A percentile compares a stretch with the other conserved stretches of the same genome.
These are phyloP conservation scores for Oostethus manadensis DNA, from an alignment of 2,113 vertebrate genomes.

Conservation along the genomic window DNA sequence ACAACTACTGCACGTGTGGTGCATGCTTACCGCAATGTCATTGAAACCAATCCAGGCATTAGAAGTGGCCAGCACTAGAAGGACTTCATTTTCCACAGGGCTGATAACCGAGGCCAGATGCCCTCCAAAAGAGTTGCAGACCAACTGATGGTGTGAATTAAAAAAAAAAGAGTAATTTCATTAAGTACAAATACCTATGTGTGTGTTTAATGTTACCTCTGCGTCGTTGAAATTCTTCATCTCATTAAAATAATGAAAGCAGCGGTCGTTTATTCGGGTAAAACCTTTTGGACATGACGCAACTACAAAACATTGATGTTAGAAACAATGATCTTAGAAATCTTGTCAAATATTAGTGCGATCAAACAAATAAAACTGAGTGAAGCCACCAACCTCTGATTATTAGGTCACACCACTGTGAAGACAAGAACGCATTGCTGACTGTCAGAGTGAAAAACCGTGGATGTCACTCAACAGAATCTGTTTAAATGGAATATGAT, in stretches of 20 bases:
- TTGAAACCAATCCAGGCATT: slow-evolving; percentile 3
- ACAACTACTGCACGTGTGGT: neutral
- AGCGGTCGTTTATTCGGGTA: neutral
- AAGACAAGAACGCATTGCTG: neutral
- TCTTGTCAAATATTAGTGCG: too few relatives aligned
- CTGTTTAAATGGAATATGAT: too few relatives aligned
- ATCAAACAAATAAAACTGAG: neutral
- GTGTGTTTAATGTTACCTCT: neutral
- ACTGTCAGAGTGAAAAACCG: neutral
- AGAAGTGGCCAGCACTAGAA: neutral
- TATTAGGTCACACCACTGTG: too few relatives aligned
- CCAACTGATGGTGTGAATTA: neutral
- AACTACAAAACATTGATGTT: neutral
- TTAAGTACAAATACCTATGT: too few relatives aligned
- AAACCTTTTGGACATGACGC: neutral
- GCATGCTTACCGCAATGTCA: neutral
- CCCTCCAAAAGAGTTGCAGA: neutral
- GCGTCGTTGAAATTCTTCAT: neutral
- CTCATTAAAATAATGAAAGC: neutral
- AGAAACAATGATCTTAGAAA: neutral
- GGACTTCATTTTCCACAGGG: neutral
- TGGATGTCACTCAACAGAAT: too few relatives aligned
- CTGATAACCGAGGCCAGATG: neutral
- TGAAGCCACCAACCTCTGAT: neutral
- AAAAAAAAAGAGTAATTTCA: neutral